phyloP scores from a whole-genome alignment of 2,888 invertebrate genomes.

The Lasioglossum figueresi region DNA sequence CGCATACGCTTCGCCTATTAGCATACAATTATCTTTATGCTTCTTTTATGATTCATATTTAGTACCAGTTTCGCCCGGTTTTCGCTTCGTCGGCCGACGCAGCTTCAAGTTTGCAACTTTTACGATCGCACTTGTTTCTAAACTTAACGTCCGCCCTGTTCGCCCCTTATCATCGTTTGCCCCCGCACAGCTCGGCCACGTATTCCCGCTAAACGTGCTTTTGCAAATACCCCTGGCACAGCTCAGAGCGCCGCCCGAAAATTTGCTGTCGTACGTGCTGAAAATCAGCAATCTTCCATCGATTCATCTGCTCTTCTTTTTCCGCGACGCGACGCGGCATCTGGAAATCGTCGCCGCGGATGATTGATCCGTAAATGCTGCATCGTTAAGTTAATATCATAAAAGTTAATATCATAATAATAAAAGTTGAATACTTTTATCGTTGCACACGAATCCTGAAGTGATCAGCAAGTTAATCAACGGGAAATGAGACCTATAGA shows the following conservation, averaged over 20 bases:
- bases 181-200: slow-evolving; percentile 26
- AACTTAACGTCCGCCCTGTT: slow-evolving; percentile 65
- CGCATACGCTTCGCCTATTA: slow-evolving; percentile 77
- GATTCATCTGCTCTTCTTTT: slow-evolving; percentile 26
- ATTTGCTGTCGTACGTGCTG: slow-evolving; percentile 66
- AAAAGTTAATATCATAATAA: too few relatives aligned
- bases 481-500: too few relatives aligned
- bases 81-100: slow-evolving; percentile 45
- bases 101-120: slow-evolving; percentile 69
- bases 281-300: slow-evolving; percentile 52
- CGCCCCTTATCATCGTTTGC: slow-evolving; percentile 64
- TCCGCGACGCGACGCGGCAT: neutral
- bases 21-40: slow-evolving; percentile 80
- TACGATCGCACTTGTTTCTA: slow-evolving; percentile 72
- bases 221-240: slow-evolving; percentile 49
- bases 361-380: neutral
- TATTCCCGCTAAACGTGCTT: slow-evolving; percentile 63
- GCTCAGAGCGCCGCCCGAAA: slow-evolving; percentile 32
- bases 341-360: neutral
- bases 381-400: neutral
- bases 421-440: too few relatives aligned
- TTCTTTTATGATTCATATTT: slow-evolving; percentile 80
- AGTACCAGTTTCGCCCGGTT: slow-evolving; percentile 64
- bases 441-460: too few relatives aligned
- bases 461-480: too few relatives aligned